A percentile compares a stretch with the other conserved stretches of the same genome.
Evolutionary conservation across 2,113 vertebrate species (phyloP).

Genomic region (Phyllostomus hastatus): DNA sequence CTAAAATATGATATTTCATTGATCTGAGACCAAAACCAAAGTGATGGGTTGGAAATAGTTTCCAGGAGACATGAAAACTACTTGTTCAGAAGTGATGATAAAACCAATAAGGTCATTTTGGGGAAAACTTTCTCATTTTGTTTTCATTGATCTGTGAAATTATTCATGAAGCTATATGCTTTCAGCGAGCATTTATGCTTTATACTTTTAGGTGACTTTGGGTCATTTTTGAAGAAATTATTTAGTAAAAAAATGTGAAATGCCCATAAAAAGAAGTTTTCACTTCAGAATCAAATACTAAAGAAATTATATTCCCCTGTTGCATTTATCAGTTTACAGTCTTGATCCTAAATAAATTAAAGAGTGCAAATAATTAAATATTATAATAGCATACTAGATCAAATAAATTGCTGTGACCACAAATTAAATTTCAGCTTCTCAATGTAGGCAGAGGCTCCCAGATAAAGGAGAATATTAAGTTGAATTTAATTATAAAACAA

Average conservation of each 20-base stretch:
- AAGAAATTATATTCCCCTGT: background rate
- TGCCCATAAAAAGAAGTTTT: background rate
- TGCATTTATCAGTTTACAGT: background rate
- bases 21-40: background rate
- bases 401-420: background rate
- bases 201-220: background rate
- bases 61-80: background rate
- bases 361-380: conserved; percentile 15
- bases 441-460: background rate
- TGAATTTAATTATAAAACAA: background rate
- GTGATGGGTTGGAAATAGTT: background rate
- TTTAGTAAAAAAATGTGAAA: conserved; percentile 19
- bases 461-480: background rate
- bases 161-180: background rate
- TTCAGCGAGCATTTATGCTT: background rate
- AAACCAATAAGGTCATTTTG: background rate
- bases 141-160: background rate
- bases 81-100: background rate
- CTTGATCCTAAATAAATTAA: background rate
- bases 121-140: background rate
- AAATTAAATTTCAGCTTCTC: background rate
- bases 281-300: background rate
- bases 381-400: background rate
- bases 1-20: background rate
- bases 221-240: background rate